phyloP scores from a whole-genome alignment of 2,797 vertebrate species.

The Cygnus olor region DNA sequence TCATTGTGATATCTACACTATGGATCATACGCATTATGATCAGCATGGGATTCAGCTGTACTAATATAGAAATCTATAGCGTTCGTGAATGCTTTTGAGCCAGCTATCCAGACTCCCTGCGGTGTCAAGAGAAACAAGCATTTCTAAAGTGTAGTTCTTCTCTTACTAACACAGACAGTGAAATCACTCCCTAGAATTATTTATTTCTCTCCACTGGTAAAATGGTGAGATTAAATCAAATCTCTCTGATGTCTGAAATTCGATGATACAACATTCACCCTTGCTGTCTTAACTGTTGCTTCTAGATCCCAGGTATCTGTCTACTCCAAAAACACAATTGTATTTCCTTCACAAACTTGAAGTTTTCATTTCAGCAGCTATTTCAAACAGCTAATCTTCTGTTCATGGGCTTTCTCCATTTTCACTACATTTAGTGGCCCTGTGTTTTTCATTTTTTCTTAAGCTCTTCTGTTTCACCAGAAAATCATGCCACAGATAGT shows the following conservation, averaged over 20 bases:
- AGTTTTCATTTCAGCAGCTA: not conserved
- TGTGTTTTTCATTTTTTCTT: not conserved
- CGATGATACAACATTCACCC: not conserved
- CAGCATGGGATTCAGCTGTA: not conserved
- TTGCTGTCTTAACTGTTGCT: not conserved
- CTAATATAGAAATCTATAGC: not conserved
- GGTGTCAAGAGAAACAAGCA: not conserved
- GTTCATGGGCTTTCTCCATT: not conserved
- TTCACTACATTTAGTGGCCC: not conserved
- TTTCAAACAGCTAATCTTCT: not conserved
- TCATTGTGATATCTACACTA: not conserved
- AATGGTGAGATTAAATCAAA: not conserved
- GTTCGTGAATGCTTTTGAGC: not conserved
- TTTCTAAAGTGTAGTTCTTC: not conserved
- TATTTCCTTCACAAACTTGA: not conserved
- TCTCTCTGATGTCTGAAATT: not conserved
- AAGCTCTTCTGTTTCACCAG: not conserved
- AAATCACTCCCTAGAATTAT: not conserved
- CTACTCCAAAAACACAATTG: not conserved
- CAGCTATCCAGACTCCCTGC: not conserved
- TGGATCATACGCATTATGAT: not conserved
- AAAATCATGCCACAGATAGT: not conserved
- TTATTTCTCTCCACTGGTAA: not conserved
- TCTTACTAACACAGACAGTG: not conserved
- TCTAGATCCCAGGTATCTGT: not conserved